Evolutionary conservation across 2,797 vertebrate species (phyloP).

Genomic region (Epinephelus awoara): DNA sequence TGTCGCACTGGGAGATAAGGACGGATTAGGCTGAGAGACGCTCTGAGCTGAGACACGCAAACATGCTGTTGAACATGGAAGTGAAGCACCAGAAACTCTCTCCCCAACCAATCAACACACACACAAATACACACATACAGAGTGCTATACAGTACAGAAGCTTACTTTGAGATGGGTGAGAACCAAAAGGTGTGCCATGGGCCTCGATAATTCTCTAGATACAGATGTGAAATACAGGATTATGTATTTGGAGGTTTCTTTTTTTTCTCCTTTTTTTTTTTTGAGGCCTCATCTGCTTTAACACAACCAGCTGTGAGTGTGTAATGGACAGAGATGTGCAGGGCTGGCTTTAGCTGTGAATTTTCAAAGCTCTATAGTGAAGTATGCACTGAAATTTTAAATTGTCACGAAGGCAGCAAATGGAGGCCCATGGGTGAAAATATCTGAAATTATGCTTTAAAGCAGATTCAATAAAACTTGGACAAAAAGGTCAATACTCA

Average conservation of each 20-base stretch:
- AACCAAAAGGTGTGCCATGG: neutral
- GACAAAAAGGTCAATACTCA: conserved; percentile 38
- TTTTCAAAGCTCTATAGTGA: conserved; percentile 1
- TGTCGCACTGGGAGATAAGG: conserved; percentile 81
- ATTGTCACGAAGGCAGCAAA: neutral
- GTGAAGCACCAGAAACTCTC: conserved; percentile 74
- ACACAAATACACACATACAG: conserved; percentile 29
- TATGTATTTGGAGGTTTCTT: neutral
- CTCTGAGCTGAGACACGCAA: conserved; percentile 82
- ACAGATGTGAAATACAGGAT: neutral
- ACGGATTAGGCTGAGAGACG: conserved; percentile 80
- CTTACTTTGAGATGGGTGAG: conserved; percentile 21
- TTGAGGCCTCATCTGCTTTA: neutral
- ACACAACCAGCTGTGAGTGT: neutral
- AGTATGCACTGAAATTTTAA: neutral
- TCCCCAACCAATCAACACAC: conserved; percentile 59
- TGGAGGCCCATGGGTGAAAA: neutral
- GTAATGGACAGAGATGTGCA: too few species aligned
- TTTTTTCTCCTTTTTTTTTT: neutral
- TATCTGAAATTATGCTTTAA: conserved; percentile 14
- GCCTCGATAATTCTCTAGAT: neutral
- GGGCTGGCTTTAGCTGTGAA: too few species aligned
- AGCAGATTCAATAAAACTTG: conserved; percentile 36
- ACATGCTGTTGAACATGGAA: conserved; percentile 83
- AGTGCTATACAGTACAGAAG: conserved; percentile 15